These are phyloP conservation scores for Phalloptychus januarius DNA, from an alignment of 2,797 vertebrate species.

Conservation along the genomic window DNA sequence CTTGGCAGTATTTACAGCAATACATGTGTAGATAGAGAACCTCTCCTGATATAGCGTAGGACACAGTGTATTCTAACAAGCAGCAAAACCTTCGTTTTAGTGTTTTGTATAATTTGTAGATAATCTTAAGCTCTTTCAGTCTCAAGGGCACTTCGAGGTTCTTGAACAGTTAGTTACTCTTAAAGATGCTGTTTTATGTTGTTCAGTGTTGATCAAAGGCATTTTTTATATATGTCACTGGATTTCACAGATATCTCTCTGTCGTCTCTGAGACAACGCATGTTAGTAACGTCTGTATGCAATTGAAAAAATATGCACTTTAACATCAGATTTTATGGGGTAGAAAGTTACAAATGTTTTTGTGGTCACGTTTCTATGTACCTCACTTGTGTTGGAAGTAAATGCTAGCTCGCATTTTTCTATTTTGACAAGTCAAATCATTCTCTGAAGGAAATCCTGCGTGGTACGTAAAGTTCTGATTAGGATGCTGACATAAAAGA, in stretches of 20 bases:
- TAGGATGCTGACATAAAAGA: slow-evolving; percentile 29
- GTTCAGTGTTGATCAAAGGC: not conserved
- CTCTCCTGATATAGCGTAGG: slow-evolving; percentile 2
- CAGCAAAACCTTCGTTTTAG: not conserved
- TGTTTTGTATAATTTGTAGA: not conserved
- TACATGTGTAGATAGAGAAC: not conserved
- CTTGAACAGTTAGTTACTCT: not conserved
- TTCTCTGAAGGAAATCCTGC: slow-evolving; percentile 14
- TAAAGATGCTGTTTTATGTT: not conserved
- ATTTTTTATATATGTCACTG: not conserved
- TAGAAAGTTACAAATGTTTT: slow-evolving; percentile 56
- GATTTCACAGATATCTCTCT: not conserved
- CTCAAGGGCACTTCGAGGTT: not conserved
- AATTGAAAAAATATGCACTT: slow-evolving; percentile 86
- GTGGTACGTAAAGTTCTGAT: slow-evolving; percentile 47
- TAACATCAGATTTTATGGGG: slow-evolving; percentile 67
- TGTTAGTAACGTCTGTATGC: slow-evolving; percentile 68
- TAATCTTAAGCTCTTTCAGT: not conserved
- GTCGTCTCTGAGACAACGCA: slow-evolving; percentile 64
- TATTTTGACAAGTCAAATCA: slow-evolving; percentile 12
- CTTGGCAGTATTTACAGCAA: slow-evolving; percentile 37
- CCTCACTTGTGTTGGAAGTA: not conserved
- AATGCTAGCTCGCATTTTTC: not conserved
- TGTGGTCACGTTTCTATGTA: not conserved
- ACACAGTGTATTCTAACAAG: not conserved